Base-by-base conservation (phyloP, 2,113 vertebrate species). In the Oenanthe melanoleuca region DNA sequence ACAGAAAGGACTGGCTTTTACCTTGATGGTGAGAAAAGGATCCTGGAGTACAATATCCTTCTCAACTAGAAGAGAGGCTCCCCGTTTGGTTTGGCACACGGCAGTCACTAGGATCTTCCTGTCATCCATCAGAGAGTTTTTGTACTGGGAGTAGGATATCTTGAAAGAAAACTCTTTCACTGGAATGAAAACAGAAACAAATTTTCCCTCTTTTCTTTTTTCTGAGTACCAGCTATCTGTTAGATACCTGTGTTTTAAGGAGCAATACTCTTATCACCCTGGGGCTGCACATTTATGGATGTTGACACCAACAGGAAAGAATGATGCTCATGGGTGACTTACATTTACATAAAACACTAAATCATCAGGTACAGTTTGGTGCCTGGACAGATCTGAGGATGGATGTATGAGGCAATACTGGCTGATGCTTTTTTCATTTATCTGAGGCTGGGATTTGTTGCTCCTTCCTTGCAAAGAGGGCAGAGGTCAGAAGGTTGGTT, bases 101-200 rank as follows among this genome's bases (percentile, higher is more conserved):
- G 95, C 98, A 9, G 96, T 95, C 25, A 98, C 73, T 25, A 96
- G 97, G 91, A 98, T 96, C 89, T 92, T 98, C 88, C 97, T 96
- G 78, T 93, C 87, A 16, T 93, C 66, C 75, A 64, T 4, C 94
- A 98, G 95, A 67, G 65, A 73, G 52, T 83, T 87, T 47, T 94
- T 79, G 34, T 98, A 98, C 37, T 71, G 52, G 6, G 80, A 64
- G 79, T 97, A 98, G 11, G 95, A 86, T 52, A 98, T 97, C 72
- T 44, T 53, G 83, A 98, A 87, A 22, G 97, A 86, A 56, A 98
- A 53, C 5, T 37, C 64, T 81, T 97, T 91, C 40, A 44, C 75
- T 97, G 98, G 83, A 97, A 95, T 40, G 11, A 40, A 94, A 93
- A 47, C 6, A 61, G 53, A 95, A 90, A 80, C 18, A 86, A 60